phyloP scores from a whole-genome alignment of 53 echinoderm and acorn worm species.

The Echinarachnius parma region DNA sequence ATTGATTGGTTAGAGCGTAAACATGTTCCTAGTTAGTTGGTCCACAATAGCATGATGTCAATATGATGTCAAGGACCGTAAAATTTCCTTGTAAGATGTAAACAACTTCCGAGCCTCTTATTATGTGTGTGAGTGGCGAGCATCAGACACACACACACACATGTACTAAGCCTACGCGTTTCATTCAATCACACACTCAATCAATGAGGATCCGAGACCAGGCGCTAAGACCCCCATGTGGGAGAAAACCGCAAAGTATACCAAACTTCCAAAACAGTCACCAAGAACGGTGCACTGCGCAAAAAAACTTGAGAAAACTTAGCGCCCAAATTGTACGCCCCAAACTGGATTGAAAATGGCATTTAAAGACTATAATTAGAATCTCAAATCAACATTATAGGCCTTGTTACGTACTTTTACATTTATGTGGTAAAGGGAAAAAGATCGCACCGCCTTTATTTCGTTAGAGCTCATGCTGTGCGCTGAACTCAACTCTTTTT shows the following conservation, averaged over 20 bases:
- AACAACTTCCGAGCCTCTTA: conserved; percentile 25
- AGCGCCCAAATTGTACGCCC: neutral
- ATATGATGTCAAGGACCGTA: no score
- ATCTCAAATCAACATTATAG: neutral
- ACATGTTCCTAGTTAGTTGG: no score
- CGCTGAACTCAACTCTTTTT: neutral
- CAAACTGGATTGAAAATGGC: neutral
- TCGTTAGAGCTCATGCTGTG: no score
- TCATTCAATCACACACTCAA: no score
- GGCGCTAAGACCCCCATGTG: neutral
- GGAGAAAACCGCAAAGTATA: conserved; percentile 4
- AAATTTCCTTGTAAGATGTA: conserved; percentile 24
- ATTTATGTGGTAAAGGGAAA: no score
- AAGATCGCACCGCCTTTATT: no score
- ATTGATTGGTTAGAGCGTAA: no score
- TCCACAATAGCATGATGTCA: no score
- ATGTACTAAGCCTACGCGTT: conserved; percentile 17
- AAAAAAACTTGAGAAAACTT: conserved; percentile 9
- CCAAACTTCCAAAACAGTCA: neutral
- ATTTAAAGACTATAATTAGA: neutral
- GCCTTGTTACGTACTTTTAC: no score
- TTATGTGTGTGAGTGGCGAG: conserved; percentile 16
- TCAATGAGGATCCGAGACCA: no score
- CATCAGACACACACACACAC: conserved; percentile 19
- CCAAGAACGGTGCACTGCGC: conserved; percentile 8